These are phyloP conservation scores for Tenthredo livida DNA, from an alignment of 2,888 invertebrate genomes.

Conservation along the genomic window DNA sequence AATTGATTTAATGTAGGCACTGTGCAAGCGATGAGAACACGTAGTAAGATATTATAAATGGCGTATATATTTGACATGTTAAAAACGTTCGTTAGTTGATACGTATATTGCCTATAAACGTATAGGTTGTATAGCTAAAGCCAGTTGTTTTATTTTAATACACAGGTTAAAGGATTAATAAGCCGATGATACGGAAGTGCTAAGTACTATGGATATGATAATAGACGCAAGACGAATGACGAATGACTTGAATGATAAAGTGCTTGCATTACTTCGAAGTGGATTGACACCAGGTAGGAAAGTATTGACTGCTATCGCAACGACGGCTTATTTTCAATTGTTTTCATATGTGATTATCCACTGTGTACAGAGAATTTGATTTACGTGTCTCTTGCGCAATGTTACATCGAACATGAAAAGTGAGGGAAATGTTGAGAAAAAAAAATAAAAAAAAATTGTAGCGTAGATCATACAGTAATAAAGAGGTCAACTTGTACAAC, in stretches of 20 bases:
- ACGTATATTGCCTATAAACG: background rate
- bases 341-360: background rate
- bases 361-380: background rate
- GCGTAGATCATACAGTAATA: background rate
- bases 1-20: background rate
- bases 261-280: background rate
- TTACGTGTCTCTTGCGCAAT: background rate
- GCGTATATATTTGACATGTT: background rate
- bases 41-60: background rate
- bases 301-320: background rate
- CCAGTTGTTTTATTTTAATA: background rate
- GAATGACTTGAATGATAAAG: background rate
- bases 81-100: background rate
- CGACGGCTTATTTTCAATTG: background rate
- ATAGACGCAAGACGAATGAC: background rate
- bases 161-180: background rate
- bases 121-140: background rate
- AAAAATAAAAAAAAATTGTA: background rate
- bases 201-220: background rate
- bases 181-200: background rate
- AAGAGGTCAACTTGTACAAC: background rate
- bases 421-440: too few relatives aligned
- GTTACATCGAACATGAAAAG: background rate
- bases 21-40: background rate
- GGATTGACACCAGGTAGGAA: background rate